phyloP scores from a whole-genome alignment of 2,888 invertebrate species.

The Ischnus inquisitorius region DNA sequence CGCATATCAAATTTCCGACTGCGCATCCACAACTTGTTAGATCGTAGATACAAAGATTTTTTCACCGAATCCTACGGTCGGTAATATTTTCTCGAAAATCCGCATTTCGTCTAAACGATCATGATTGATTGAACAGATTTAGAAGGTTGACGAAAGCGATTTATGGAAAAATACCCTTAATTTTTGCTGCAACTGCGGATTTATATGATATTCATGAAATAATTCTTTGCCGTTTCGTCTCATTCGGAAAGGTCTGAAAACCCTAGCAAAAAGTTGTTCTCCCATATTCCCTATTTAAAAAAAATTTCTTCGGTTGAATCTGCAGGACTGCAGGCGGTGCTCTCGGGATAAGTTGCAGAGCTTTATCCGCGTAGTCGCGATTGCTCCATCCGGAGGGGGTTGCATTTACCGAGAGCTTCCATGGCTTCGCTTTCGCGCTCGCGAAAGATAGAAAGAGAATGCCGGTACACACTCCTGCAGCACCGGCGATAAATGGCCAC shows the following conservation, averaged over 20 bases:
- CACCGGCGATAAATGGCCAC: slow-evolving; percentile 72
- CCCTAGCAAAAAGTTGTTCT: too few species aligned
- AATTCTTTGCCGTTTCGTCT: too few species aligned
- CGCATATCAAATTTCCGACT: neutral
- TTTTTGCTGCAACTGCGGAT: too few species aligned
- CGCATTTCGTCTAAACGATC: too few species aligned
- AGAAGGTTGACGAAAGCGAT: too few species aligned
- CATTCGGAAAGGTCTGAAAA: too few species aligned
- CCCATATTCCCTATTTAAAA: too few species aligned
- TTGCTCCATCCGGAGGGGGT: slow-evolving; percentile 13
- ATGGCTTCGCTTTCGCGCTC: slow-evolving; percentile 28
- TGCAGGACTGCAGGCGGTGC: neutral
- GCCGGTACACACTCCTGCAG: slow-evolving; percentile 49
- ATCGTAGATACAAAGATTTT: neutral
- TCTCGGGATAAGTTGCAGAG: slow-evolving; percentile 36
- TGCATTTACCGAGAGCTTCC: slow-evolving; percentile 36
- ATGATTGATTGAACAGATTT: too few species aligned
- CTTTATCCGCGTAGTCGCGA: slow-evolving; percentile 48
- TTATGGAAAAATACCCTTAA: too few species aligned
- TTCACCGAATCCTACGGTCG: neutral
- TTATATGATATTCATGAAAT: too few species aligned
- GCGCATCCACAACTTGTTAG: neutral
- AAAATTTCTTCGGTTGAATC: slow-evolving; percentile 13
- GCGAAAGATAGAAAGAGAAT: slow-evolving; percentile 53
- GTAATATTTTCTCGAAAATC: neutral